Percentiles rank a stretch among this genome's conserved stretches.
These are phyloP conservation scores for Hirudinaria manillensis DNA, from an alignment of 2,888 invertebrate genomes.

Conservation along the genomic window DNA sequence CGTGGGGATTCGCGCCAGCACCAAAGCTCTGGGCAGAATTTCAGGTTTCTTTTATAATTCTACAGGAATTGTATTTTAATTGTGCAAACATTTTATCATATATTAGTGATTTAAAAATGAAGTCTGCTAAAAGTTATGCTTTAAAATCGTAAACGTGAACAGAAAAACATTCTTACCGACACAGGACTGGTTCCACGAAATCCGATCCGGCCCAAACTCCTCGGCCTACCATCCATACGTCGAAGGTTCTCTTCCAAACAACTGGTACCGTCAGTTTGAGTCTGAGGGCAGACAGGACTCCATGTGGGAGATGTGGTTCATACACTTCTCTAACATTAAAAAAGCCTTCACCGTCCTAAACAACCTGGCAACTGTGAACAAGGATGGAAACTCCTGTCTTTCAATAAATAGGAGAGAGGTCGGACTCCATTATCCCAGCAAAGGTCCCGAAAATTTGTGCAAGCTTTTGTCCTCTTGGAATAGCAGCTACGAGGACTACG, in stretches of 20 bases:
- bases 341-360: conserved; percentile 11
- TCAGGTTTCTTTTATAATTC: conserved; percentile 16
- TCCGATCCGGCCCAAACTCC: conserved; percentile 2
- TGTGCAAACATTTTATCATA: not conserved
- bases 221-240: conserved; percentile 31
- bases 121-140: no score
- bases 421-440: conserved; percentile 20
- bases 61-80: not conserved
- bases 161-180: not conserved
- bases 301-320: conserved; percentile 40
- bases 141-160: not conserved
- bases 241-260: conserved; percentile 30
- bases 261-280: conserved; percentile 35
- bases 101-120: not conserved
- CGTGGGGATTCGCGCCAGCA: conserved; percentile 34
- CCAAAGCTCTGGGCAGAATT: conserved; percentile 29
- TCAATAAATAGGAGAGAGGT: conserved; percentile 29
- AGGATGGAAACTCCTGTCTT: conserved; percentile 16
- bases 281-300: conserved; percentile 13
- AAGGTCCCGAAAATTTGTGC: conserved; percentile 22
- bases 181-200: conserved; percentile 28
- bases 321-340: conserved; percentile 31
- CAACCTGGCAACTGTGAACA: conserved; percentile 27
- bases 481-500: not conserved
- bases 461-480: conserved; percentile 24